Percentiles rank a stretch among this genome's conserved stretches.
These are phyloP conservation scores for Odontamblyopus rebecca DNA, from an alignment of 2,797 vertebrate genomes.

Conservation along the genomic window DNA sequence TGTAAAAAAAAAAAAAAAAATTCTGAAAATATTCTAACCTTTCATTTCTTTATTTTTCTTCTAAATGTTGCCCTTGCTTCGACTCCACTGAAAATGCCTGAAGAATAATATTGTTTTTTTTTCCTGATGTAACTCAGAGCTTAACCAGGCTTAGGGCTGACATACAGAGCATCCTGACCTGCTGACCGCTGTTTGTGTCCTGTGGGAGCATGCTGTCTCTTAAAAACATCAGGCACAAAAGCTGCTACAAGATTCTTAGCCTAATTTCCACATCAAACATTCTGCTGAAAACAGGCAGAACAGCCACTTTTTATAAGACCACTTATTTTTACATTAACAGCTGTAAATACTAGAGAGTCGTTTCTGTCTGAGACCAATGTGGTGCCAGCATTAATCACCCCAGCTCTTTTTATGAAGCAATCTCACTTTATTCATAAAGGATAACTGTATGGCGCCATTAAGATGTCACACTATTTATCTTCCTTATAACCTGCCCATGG, in stretches of 20 bases:
- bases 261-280: slow-evolving; percentile 36
- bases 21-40: too few species aligned
- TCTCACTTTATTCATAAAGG: slow-evolving; percentile 78
- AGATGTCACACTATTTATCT: slow-evolving; percentile 77
- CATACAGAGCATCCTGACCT: not conserved
- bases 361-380: slow-evolving; percentile 64
- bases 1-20: too few species aligned
- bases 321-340: slow-evolving; percentile 74
- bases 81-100: not conserved
- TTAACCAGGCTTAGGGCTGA: too few species aligned
- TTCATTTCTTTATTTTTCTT: too few species aligned
- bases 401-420: slow-evolving; percentile 74
- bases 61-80: not conserved
- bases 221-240: not conserved
- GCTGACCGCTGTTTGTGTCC: not conserved
- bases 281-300: slow-evolving; percentile 55
- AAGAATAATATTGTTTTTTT: too few species aligned
- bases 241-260: slow-evolving; percentile 16
- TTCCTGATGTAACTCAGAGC: not conserved
- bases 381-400: slow-evolving; percentile 65
- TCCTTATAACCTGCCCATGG: slow-evolving; percentile 71
- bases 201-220: not conserved
- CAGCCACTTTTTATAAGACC: slow-evolving; percentile 64
- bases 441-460: slow-evolving; percentile 78
- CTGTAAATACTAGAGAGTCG: slow-evolving; percentile 71